These are phyloP conservation scores for Calameuta pallipes DNA, from an alignment of 2,888 invertebrate species.

Conservation along the genomic window DNA sequence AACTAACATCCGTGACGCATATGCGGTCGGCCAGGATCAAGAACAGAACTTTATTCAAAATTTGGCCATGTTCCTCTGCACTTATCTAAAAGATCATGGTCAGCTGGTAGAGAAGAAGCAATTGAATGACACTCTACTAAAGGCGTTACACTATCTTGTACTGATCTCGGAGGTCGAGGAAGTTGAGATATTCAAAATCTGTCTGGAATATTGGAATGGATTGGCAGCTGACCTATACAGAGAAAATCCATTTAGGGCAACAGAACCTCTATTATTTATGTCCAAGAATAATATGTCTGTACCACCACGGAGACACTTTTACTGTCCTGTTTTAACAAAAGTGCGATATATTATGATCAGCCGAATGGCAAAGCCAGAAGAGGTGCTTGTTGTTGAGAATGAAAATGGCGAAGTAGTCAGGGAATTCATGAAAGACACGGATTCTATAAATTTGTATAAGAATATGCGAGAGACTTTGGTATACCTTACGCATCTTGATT, in stretches of 20 bases:
- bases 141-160: slow-evolving; percentile 87
- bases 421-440: slow-evolving; percentile 99
- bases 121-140: slow-evolving; percentile 80
- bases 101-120: slow-evolving; percentile 85
- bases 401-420: slow-evolving; percentile 99
- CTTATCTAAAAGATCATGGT: slow-evolving; percentile 97
- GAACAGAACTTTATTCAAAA: slow-evolving; percentile 99
- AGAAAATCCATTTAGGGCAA: slow-evolving; percentile 79
- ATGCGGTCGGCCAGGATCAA: slow-evolving; percentile 92
- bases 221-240: slow-evolving; percentile 93
- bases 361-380: slow-evolving; percentile 99
- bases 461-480: slow-evolving; percentile 99
- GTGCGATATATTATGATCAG: slow-evolving; percentile 98
- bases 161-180: slow-evolving; percentile 98
- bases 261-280: slow-evolving; percentile 64
- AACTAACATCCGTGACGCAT: slow-evolving; percentile 94
- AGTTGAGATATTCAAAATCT: slow-evolving; percentile 99
- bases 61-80: slow-evolving; percentile 95
- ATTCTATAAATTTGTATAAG: slow-evolving; percentile 98
- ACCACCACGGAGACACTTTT: slow-evolving; percentile 76
- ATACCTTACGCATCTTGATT: slow-evolving; percentile 98
- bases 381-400: slow-evolving; percentile 99
- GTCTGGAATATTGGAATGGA: slow-evolving; percentile 98
- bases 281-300: slow-evolving; percentile 61
- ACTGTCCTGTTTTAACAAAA: slow-evolving; percentile 84